These are phyloP conservation scores for Delichon dasypus DNA, from an alignment of 2,797 vertebrate species.

Conservation along the genomic window DNA sequence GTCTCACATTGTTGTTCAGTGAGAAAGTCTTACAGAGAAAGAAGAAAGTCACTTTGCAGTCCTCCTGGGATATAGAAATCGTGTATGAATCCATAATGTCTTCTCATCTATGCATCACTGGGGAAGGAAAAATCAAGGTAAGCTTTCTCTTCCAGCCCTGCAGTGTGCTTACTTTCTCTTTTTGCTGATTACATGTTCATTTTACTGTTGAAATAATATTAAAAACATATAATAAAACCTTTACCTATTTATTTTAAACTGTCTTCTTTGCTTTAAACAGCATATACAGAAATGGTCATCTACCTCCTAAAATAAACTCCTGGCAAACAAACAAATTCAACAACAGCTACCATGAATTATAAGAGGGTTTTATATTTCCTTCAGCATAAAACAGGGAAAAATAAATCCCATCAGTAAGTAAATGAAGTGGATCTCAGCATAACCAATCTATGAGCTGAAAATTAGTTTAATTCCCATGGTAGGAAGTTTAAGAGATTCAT, in stretches of 20 bases:
- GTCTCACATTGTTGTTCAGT: not conserved
- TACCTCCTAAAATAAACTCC: not conserved
- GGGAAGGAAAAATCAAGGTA: constrained; percentile 24
- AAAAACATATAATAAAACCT: not conserved
- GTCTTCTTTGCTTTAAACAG: not conserved
- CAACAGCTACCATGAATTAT: not conserved
- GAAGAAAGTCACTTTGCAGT: constrained; percentile 42
- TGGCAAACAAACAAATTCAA: constrained; percentile 11
- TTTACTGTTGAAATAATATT: constrained; percentile 12
- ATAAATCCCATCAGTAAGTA: constrained; percentile 68
- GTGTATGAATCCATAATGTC: constrained; percentile 15
- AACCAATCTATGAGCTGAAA: constrained; percentile 64
- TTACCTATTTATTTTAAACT: not conserved
- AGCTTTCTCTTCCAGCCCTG: constrained; percentile 1
- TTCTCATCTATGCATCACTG: constrained; percentile 23
- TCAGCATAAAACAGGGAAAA: constrained; percentile 51
- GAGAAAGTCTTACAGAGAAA: not conserved
- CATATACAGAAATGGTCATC: not conserved
- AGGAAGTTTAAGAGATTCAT: constrained; percentile 58
- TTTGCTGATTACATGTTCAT: not conserved
- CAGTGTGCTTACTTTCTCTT: not conserved
- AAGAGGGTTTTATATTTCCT: constrained; percentile 30
- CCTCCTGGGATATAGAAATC: not conserved
- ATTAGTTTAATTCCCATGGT: constrained; percentile 62
- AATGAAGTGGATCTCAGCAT: constrained; percentile 70